phyloP scores from a whole-genome alignment of 2,888 invertebrate genomes.

The Osmoderma eremita region DNA sequence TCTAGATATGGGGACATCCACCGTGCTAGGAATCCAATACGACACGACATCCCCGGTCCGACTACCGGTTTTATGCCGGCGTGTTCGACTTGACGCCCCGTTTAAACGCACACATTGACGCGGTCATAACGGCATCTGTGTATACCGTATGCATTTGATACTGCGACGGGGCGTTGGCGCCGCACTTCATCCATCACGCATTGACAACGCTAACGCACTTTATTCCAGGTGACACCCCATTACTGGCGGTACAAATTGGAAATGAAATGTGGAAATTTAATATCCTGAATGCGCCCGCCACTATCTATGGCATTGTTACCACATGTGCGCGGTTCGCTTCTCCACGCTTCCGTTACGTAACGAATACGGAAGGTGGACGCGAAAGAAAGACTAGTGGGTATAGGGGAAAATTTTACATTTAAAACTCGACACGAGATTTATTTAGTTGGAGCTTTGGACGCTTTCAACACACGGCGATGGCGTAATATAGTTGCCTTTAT shows the following conservation, averaged over 20 bases:
- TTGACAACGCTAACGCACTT: slow-evolving; percentile 40
- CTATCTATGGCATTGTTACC: slow-evolving; percentile 40
- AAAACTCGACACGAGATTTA: too few relatives aligned
- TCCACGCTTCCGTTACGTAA: neutral
- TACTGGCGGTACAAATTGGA: slow-evolving; percentile 44
- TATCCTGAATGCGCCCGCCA: slow-evolving; percentile 41
- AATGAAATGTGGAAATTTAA: slow-evolving; percentile 47
- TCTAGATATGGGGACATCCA: too few relatives aligned
- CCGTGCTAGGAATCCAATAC: slow-evolving; percentile 1
- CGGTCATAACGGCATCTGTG: slow-evolving; percentile 31
- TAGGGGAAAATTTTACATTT: too few relatives aligned
- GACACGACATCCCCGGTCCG: too few relatives aligned
- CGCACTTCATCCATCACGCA: slow-evolving; percentile 40
- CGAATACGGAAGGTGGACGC: too few relatives aligned
- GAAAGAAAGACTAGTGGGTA: too few relatives aligned
- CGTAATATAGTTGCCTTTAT: too few relatives aligned
- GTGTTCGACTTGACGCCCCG: slow-evolving; percentile 11
- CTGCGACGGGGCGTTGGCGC: slow-evolving; percentile 2
- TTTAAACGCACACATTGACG: neutral
- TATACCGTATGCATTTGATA: slow-evolving; percentile 32
- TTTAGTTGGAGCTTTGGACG: too few relatives aligned
- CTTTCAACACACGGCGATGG: too few relatives aligned
- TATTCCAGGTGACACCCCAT: slow-evolving; percentile 44
- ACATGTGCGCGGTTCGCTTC: slow-evolving; percentile 23
- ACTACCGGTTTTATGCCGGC: neutral